Evolutionary conservation across 1,140 invertebrate genomes (phyloP).

Genomic region (Pseudoatta argentina): DNA sequence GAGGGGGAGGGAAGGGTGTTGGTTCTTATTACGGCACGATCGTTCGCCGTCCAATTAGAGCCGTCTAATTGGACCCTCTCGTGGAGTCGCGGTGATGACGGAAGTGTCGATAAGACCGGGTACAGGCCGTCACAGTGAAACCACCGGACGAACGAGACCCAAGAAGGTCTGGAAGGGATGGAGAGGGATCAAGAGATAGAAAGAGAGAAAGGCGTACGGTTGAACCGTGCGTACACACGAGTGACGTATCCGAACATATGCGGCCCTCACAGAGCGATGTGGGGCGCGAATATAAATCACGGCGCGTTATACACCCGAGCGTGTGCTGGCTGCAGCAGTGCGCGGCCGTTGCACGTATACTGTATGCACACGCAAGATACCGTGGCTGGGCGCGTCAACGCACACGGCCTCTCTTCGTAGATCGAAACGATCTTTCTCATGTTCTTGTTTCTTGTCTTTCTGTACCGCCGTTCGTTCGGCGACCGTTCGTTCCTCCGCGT

Average conservation of each 20-base stretch:
- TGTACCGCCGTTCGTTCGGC: neutral
- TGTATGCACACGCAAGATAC: slow-evolving; percentile 67
- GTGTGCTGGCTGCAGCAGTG: slow-evolving; percentile 52
- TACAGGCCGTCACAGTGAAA: slow-evolving; percentile 69
- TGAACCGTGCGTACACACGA: slow-evolving; percentile 71
- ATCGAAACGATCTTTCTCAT: slow-evolving; percentile 57
- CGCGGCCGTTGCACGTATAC: slow-evolving; percentile 66
- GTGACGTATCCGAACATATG: slow-evolving; percentile 80
- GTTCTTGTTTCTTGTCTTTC: slow-evolving; percentile 50
- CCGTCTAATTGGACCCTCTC: slow-evolving; percentile 75
- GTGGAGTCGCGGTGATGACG: slow-evolving; percentile 75
- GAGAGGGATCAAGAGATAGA: slow-evolving; percentile 12
- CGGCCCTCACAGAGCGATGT: slow-evolving; percentile 78
- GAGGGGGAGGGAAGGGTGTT: slow-evolving; percentile 42
- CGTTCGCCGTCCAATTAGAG: slow-evolving; percentile 77
- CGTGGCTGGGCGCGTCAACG: slow-evolving; percentile 33
- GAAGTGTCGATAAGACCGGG: slow-evolving; percentile 75
- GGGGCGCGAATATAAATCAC: slow-evolving; percentile 82
- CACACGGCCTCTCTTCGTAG: slow-evolving; percentile 14
- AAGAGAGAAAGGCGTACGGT: slow-evolving; percentile 60
- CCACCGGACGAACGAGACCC: slow-evolving; percentile 58
- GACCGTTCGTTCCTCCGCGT: slow-evolving; percentile 20
- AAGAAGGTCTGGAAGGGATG: slow-evolving; percentile 46
- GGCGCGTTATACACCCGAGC: slow-evolving; percentile 76
- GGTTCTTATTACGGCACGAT: slow-evolving; percentile 72